A percentile compares a stretch with the other conserved stretches of the same genome.
Conservation (phyloP, 2,797 vertebrate species). For the Margarornis squamiger region DNA sequence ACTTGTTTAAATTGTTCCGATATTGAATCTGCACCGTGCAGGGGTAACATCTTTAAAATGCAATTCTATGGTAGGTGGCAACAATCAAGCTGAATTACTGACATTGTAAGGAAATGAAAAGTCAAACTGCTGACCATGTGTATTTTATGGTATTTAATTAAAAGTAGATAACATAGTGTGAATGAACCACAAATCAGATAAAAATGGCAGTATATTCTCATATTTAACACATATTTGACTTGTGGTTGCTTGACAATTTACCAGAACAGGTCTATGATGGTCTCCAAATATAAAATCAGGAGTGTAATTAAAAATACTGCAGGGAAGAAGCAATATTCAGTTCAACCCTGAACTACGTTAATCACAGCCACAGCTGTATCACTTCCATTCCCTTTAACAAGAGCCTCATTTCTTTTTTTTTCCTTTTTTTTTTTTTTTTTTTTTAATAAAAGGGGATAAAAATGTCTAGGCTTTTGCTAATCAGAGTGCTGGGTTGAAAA, state of each 20-base stretch:
- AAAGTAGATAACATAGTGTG: constrained; percentile 95
- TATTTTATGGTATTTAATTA: constrained; percentile 98
- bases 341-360: constrained; percentile 60
- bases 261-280: constrained; percentile 86
- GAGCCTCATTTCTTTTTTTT: neutral
- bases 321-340: constrained; percentile 72
- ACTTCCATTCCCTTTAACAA: constrained; percentile 57
- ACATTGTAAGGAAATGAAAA: constrained; percentile 91
- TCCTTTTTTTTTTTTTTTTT: neutral
- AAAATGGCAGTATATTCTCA: constrained; percentile 94
- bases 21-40: constrained; percentile 55
- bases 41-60: constrained; percentile 67
- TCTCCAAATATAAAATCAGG: constrained; percentile 89
- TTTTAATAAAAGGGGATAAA: constrained; percentile 9
- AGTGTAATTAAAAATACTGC: constrained; percentile 78
- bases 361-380: constrained; percentile 62
- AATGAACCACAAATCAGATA: constrained; percentile 98
- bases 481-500: constrained; percentile 9
- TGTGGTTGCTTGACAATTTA: constrained; percentile 91
- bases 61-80: constrained; percentile 73
- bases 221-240: constrained; percentile 99
- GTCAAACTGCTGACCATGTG: constrained; percentile 95
- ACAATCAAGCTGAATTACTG: constrained; percentile 81
- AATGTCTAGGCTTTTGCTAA: constrained; percentile 29
- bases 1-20: constrained; percentile 43